Conservation (phyloP, 2,888 invertebrate genomes). For the Dryadula phaetusa region DNA sequence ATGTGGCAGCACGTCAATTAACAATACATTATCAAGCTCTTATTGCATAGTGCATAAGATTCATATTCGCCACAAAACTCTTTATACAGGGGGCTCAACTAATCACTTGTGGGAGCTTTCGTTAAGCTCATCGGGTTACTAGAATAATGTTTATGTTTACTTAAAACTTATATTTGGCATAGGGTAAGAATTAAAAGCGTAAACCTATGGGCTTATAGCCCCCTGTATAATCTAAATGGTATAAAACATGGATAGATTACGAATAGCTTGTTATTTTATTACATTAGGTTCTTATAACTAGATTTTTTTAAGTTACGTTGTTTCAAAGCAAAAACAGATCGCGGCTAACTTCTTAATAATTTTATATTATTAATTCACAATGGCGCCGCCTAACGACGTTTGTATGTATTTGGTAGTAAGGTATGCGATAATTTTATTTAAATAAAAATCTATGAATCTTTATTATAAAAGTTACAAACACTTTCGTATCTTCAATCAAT, state of each 20-base stretch:
- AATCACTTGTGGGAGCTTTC: slow-evolving; percentile 74
- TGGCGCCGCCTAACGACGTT: no score
- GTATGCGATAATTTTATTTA: no score
- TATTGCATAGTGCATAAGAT: slow-evolving; percentile 20
- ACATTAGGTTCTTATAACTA: not conserved
- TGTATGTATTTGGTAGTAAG: no score
- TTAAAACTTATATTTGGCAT: slow-evolving; percentile 63
- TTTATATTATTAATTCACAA: no score
- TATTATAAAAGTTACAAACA: no score
- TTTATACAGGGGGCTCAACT: slow-evolving; percentile 53
- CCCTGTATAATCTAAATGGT: slow-evolving; percentile 25
- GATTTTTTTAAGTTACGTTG: no score
- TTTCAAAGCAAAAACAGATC: no score
- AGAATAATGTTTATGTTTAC: slow-evolving; percentile 82
- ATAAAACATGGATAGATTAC: slow-evolving; percentile 25
- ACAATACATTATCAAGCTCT: not conserved
- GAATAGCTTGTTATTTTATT: slow-evolving; percentile 23
- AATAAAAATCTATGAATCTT: no score
- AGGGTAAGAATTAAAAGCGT: slow-evolving; percentile 61
- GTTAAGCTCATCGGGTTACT: slow-evolving; percentile 80
- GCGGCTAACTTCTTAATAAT: no score
- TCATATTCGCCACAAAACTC: slow-evolving; percentile 27
- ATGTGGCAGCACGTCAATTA: not conserved
- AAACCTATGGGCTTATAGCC: slow-evolving; percentile 56
- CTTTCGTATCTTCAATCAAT: no score